Conservation (phyloP, 2,888 invertebrate species). For the Eristalinus aeneus region DNA sequence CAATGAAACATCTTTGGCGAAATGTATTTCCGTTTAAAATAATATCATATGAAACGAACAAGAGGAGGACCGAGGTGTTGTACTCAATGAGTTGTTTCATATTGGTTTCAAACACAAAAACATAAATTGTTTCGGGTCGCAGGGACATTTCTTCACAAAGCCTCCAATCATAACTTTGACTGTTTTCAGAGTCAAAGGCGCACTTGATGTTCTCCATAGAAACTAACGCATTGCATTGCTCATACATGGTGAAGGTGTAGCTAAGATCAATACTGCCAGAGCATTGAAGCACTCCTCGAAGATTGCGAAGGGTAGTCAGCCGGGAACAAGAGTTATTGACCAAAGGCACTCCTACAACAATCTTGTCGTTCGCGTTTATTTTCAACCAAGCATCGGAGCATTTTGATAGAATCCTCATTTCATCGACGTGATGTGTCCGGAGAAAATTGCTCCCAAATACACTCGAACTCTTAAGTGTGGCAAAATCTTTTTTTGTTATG, state of each 20-base stretch:
- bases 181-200: neutral
- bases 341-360: constrained; percentile 75
- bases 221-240: constrained; percentile 72
- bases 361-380: constrained; percentile 58
- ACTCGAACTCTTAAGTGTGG: constrained; percentile 69
- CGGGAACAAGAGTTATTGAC: constrained; percentile 73
- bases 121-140: constrained; percentile 75
- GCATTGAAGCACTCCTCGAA: constrained; percentile 67
- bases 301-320: constrained; percentile 68
- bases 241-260: constrained; percentile 74
- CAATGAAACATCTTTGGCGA: constrained; percentile 42
- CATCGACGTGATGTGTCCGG: constrained; percentile 75
- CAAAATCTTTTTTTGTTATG: constrained; percentile 75
- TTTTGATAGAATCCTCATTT: constrained; percentile 76
- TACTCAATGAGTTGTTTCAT: constrained; percentile 64
- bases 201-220: constrained; percentile 65
- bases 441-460: constrained; percentile 74
- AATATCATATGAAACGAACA: constrained; percentile 72
- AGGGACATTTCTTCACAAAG: constrained; percentile 69
- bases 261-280: constrained; percentile 26
- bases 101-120: constrained; percentile 74
- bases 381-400: constrained; percentile 77
- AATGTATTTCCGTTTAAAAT: constrained; percentile 30
- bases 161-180: constrained; percentile 48
- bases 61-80: constrained; percentile 40